phyloP scores from a whole-genome alignment of 2,888 invertebrate genomes.

The Lithophane semibrunnea region DNA sequence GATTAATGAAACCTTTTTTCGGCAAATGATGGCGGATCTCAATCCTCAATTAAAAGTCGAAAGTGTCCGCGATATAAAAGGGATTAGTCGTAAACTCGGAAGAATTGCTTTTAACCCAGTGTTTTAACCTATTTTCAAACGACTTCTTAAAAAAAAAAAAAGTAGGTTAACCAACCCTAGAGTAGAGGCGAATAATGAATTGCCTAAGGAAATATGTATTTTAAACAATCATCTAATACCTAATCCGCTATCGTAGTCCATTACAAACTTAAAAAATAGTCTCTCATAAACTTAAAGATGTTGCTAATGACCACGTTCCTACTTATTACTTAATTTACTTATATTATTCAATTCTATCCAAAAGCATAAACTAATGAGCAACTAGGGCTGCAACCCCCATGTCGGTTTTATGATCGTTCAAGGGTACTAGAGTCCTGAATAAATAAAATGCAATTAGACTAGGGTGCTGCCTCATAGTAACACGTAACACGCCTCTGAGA shows the following conservation, averaged over 20 bases:
- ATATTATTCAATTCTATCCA: conserved; percentile 70
- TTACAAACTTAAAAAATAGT: neutral
- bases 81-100: conserved; percentile 35
- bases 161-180: neutral
- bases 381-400: conserved; percentile 72
- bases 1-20: conserved; percentile 68
- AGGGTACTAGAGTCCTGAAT: conserved; percentile 83
- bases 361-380: conserved; percentile 80
- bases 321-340: conserved; percentile 58
- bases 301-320: conserved; percentile 34
- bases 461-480: conserved; percentile 74
- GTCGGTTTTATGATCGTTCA: conserved; percentile 70
- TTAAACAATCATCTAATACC: neutral
- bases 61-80: conserved; percentile 52
- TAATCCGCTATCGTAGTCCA: neutral
- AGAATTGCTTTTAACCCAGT: conserved; percentile 22
- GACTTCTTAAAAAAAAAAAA: too few species aligned
- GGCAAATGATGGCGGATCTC: conserved; percentile 56
- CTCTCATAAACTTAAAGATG: conserved; percentile 2
- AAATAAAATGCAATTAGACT: conserved; percentile 88
- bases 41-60: conserved; percentile 63
- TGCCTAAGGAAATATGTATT: neutral
- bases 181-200: neutral
- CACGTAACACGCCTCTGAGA: conserved; percentile 68
- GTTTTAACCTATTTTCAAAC: conserved; percentile 1